These are phyloP conservation scores for Brachionus plicatilis DNA, from an alignment of 1,140 invertebrate genomes.

Conservation along the genomic window DNA sequence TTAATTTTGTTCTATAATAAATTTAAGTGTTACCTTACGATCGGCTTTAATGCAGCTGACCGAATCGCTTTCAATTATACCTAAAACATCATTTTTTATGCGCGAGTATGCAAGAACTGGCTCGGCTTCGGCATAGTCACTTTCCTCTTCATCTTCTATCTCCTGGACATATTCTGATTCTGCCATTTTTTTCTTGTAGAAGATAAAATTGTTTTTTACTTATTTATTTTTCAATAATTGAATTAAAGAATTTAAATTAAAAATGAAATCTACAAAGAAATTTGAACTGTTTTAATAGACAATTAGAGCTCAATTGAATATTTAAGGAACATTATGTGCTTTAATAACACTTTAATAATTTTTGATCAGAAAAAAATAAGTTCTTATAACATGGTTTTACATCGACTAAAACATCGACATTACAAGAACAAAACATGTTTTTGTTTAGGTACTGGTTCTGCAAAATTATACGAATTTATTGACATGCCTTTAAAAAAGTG, in stretches of 20 bases:
- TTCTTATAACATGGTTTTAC: too few species aligned
- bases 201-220: background rate
- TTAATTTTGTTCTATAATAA: background rate
- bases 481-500: too few species aligned
- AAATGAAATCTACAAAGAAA: too few species aligned
- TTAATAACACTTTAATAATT: too few species aligned
- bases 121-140: conserved; percentile 40
- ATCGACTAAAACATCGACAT: too few species aligned
- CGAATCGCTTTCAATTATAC: conserved; percentile 78
- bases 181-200: background rate
- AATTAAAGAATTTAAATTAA: background rate
- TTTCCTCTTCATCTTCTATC: conserved; percentile 36
- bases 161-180: background rate
- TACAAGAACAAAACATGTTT: too few species aligned
- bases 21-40: conserved; percentile 65
- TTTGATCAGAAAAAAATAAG: too few species aligned
- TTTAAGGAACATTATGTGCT: too few species aligned
- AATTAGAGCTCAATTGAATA: too few species aligned
- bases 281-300: too few species aligned
- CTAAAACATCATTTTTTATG: conserved; percentile 75
- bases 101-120: conserved; percentile 52
- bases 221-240: background rate
- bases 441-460: too few species aligned
- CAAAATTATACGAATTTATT: too few species aligned
- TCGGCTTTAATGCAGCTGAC: conserved; percentile 85